Evolutionary conservation across 2,888 invertebrate species (phyloP).

Genomic region (Amphipoea oculea): DNA sequence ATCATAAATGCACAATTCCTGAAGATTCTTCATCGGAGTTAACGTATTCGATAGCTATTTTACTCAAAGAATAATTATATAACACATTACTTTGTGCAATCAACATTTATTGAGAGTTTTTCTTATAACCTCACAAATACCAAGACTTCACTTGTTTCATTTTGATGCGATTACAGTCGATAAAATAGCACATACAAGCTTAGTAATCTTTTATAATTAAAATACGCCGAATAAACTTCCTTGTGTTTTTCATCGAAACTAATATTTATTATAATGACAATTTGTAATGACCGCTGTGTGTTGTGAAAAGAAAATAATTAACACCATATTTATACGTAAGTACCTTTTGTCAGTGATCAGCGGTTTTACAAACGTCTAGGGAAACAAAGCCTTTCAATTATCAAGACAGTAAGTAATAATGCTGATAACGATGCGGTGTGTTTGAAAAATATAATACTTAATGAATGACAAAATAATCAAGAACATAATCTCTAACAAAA

Average conservation of each 20-base stretch:
- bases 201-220: background rate
- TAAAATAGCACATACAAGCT: background rate
- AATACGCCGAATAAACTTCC: background rate
- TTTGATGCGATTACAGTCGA: background rate
- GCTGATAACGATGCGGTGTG: background rate
- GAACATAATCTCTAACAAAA: background rate
- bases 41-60: background rate
- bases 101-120: background rate
- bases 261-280: background rate
- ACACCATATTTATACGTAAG: background rate
- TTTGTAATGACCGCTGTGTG: background rate
- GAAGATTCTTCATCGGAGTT: background rate
- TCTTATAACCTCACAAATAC: conserved; percentile 15
- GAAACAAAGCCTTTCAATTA: background rate
- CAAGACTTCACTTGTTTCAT: background rate
- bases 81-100: background rate
- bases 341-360: background rate
- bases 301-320: background rate
- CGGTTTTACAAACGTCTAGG: background rate
- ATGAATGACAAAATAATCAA: background rate
- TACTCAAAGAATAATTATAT: background rate
- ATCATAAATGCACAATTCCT: background rate
- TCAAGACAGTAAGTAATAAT: background rate
- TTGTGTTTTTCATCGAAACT: background rate
- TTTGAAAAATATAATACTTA: conserved; percentile 3